Base-by-base conservation (phyloP, 2,113 vertebrate genomes). In the Campylomormyrus tamandua region DNA sequence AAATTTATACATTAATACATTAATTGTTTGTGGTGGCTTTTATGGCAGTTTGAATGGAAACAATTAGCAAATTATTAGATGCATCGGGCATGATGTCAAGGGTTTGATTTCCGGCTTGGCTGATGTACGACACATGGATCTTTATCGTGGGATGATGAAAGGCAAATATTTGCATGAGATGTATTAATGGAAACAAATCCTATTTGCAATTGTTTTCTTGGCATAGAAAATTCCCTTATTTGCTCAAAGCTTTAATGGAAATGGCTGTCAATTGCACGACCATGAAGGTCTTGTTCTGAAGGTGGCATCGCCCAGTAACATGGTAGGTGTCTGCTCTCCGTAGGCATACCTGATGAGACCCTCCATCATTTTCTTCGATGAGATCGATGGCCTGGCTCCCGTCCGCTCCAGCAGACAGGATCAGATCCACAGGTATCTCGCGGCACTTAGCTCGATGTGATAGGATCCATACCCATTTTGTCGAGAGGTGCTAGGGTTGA, bases 281-380 rank as follows among this genome's bases (percentile, higher is more conserved):
- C 3, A 66, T 27, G 62, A 27, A 31, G n/a, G 9, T n/a, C 62
- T 66, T 31, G 62, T 66, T 10, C 62, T 11, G 9, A 66, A 66
- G n/a, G 2, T 27, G n/a, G 9, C 27, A 31, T 13, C 62, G 27
- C 3, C 62, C 62, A 31, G 62, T 70, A 70, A 70, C n/a, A 27
- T 27, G n/a, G 62, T 70, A 70, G n/a, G 62, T 70, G 9, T 70
- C 62, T 27, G 9, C 5, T 87, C 39, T 87, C 17, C 85, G 52
- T 92, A 99, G 98, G 98, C 98, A 62, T 99, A 99, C 93, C 96
- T 99, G 95, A 99, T 99, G 98, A 98, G 98, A 95, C 98, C 98
- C 9, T 99, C 98, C 66, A 99, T 99, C 92, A 99, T 99, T 91
- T 99, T 99, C 95, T 99, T 99, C 95, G 98, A 99, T 95, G 98